Conservation (phyloP, 2,113 vertebrate genomes). For the Spermophilus dauricus region DNA sequence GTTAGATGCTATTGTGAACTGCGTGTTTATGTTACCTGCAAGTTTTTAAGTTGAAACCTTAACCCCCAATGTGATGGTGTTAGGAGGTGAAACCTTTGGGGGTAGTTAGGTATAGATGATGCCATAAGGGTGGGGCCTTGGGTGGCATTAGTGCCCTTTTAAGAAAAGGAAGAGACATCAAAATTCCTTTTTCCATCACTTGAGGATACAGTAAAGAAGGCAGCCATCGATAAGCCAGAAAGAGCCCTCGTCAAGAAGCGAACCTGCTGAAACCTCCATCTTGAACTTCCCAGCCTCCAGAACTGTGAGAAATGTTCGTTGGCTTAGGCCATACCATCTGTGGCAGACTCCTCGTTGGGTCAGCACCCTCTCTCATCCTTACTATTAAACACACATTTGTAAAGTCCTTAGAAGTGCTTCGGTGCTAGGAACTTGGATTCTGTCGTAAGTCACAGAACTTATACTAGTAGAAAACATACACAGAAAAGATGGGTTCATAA, state of each 20-base stretch:
- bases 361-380: background rate
- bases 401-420: background rate
- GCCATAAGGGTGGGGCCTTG: background rate
- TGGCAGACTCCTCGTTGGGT: background rate
- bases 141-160: background rate
- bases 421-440: background rate
- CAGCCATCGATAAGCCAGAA: background rate
- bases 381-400: background rate
- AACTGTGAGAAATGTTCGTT: background rate
- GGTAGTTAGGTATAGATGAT: background rate
- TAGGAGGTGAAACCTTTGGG: background rate
- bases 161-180: background rate
- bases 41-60: background rate
- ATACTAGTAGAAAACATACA: conserved; percentile 6
- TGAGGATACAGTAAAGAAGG: background rate
- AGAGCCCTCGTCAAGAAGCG: background rate
- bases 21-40: background rate
- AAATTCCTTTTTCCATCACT: background rate
- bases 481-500: conserved; percentile 12
- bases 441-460: background rate
- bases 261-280: background rate
- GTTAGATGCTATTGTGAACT: background rate
- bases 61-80: background rate
- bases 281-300: background rate
- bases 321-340: background rate